These are phyloP conservation scores for Motacilla alba DNA, from an alignment of 2,113 vertebrate species.

Conservation along the genomic window DNA sequence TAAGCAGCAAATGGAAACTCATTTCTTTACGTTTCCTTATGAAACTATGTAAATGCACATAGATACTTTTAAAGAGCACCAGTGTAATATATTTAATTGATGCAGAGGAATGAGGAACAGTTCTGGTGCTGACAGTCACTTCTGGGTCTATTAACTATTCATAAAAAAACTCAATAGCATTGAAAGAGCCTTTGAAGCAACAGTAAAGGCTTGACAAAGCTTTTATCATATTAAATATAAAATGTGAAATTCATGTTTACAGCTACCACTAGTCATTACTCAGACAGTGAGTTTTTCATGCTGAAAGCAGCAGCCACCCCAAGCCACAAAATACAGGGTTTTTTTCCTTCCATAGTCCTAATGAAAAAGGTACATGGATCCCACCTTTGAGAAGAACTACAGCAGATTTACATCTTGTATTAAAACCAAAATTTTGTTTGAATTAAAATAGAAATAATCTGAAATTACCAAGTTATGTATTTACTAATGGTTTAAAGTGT, in stretches of 20 bases:
- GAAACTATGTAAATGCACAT: neutral
- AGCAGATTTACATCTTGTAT: neutral
- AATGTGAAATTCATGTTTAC: neutral
- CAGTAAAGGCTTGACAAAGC: neutral
- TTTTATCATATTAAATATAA: slow-evolving; percentile 17
- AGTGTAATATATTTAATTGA: neutral
- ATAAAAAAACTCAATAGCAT: neutral
- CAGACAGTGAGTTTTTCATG: neutral
- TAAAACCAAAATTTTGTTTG: neutral
- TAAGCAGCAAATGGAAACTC: neutral
- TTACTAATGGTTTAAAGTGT: neutral
- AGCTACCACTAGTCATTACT: neutral
- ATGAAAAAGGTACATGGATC: neutral
- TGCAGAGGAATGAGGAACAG: neutral
- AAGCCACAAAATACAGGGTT: neutral
- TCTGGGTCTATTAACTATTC: slow-evolving; percentile 35
- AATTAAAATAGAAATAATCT: neutral
- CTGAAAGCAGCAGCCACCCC: neutral
- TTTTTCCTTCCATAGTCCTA: neutral
- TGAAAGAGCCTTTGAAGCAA: slow-evolving; percentile 17
- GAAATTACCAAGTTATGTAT: neutral
- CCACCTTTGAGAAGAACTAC: neutral
- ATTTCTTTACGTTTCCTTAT: neutral
- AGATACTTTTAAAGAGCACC: neutral
- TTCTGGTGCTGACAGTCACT: slow-evolving; percentile 4